Base-by-base conservation (phyloP, 1,140 invertebrate species). In the Campoletis sonorensis region DNA sequence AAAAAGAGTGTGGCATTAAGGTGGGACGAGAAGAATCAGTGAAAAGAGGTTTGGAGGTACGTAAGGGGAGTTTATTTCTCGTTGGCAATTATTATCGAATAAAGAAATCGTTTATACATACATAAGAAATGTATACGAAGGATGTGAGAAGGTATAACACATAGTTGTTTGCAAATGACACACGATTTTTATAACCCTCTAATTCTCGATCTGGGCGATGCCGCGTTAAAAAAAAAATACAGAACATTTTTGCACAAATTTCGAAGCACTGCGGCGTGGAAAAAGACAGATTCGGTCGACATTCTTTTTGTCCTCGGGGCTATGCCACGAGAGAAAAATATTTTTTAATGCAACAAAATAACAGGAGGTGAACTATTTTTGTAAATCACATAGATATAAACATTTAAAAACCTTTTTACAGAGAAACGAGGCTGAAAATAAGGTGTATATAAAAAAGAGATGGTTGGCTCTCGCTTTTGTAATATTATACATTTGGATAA, bases 21-120 rank as follows among this genome's bases (percentile, higher is more conserved):
- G 45, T 26, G 18, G 0, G 16, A 45, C 8, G 45, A 21, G 58
- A 81, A 21, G 58, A 79, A 81, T 83, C 51, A 58, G 27, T 79
- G 84, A 87, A 85, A 85, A 87, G 85, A 82, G 88, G 83, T 86
- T 26, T 86, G 26, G 67, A 67, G 30, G 83, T 75, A 11, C 10
- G 27, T 45, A 78, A 15, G 27, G 40, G 40, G 8, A 45, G 40
- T 13, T 45, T 13, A 45, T 45, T 13, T 30, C 16, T 78, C 40
- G 11, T 78, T n/a, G 81, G 85, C 85, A 89, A 90, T 91, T 90
- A 91, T 91, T 91, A 90, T 90, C 87, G 81, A 90, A 91, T 91
- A 86, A 91, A 91, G 89, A 87, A 83, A 86, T 45, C 85, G 83
- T 89, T 89, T 89, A 88, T 89, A 88, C 84, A 54, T 61, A 10